These are phyloP conservation scores for Oreochromis niloticus DNA, from an alignment of 2,113 vertebrate genomes.

Conservation along the genomic window DNA sequence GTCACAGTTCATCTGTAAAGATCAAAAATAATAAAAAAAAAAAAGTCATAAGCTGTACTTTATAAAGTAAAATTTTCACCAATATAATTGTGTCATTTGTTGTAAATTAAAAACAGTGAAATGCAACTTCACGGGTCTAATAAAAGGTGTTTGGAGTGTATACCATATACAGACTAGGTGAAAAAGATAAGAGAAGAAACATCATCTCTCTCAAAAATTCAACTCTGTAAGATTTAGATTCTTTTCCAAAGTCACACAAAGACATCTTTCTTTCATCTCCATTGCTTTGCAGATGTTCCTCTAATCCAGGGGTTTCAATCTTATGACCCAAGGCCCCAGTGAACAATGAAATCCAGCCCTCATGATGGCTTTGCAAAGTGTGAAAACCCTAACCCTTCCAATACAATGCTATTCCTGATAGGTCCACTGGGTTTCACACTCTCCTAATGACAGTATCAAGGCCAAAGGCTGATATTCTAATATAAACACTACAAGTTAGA, in stretches of 20 bases:
- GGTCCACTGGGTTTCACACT: neutral
- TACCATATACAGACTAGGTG: neutral
- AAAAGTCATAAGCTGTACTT: neutral
- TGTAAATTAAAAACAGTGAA: neutral
- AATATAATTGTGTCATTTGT: neutral
- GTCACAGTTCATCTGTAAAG: slow-evolving; percentile 93
- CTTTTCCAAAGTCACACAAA: neutral
- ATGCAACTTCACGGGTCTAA: neutral
- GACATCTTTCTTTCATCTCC: neutral
- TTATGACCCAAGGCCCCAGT: neutral
- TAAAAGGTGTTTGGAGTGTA: neutral
- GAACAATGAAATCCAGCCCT: neutral
- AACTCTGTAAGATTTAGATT: neutral
- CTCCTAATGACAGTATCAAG: neutral
- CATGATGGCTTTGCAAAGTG: neutral
- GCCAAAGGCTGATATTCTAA: neutral
- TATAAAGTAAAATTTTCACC: neutral
- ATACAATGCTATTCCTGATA: neutral
- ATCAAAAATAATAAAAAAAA: neutral
- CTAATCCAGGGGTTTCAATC: neutral
- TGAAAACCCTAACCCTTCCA: neutral
- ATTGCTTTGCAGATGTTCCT: neutral
- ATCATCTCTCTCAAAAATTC: neutral
- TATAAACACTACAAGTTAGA: neutral
- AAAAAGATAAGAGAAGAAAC: neutral